phyloP scores from a whole-genome alignment of 2,113 vertebrate genomes.

The Syngnathus typhle region DNA sequence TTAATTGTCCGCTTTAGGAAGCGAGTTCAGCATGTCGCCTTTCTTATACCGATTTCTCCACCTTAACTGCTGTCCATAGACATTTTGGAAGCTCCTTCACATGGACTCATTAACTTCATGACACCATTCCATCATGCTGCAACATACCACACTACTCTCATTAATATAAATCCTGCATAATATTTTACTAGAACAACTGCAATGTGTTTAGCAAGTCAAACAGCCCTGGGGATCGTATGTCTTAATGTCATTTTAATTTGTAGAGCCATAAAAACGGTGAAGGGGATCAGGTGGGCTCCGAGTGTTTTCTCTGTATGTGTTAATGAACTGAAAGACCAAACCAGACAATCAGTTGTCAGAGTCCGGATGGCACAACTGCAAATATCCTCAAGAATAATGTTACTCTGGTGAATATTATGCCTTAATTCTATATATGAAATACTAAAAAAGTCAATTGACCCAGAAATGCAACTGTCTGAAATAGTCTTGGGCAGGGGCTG shows the following conservation, averaged over 20 bases:
- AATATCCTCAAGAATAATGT: conserved; percentile 45
- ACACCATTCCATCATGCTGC: conserved; percentile 60
- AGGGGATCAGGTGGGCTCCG: conserved; percentile 64
- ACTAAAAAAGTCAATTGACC: not conserved
- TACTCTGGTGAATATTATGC: conserved; percentile 23
- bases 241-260: conserved; percentile 69
- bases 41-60: conserved; percentile 7
- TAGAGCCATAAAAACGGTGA: conserved; percentile 61
- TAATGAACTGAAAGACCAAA: conserved; percentile 62
- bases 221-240: conserved; percentile 11
- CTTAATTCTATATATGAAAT: not conserved
- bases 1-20: not conserved
- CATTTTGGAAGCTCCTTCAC: conserved; percentile 54
- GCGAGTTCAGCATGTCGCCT: not conserved
- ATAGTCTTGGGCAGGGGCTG: not conserved
- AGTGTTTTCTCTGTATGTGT: conserved; percentile 56
- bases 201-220: not conserved
- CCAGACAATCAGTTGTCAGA: conserved; percentile 28
- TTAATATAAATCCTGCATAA: not conserved
- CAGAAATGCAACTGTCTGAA: not conserved
- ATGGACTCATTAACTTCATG: conserved; percentile 63
- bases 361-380: conserved; percentile 24
- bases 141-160: conserved; percentile 31
- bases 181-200: not conserved
- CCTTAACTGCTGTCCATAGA: conserved; percentile 31